Evolutionary conservation across 2,888 invertebrate species (phyloP), one percentile per base, ranked within the genome.

Genomic region (Orchesella flavescens): DNA sequence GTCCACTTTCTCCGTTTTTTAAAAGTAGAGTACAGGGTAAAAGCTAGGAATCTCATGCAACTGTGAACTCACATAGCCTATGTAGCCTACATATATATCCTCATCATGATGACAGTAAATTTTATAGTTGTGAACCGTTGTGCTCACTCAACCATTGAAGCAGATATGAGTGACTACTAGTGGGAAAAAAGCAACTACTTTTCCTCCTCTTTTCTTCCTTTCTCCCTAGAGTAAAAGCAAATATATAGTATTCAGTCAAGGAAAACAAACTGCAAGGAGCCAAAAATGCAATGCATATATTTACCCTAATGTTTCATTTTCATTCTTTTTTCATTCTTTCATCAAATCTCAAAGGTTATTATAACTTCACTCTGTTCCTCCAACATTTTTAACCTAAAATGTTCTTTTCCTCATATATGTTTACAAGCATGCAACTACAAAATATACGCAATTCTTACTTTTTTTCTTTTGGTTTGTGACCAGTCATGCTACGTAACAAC

Each of bases 401-500:
- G 1, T 7, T 7, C 46, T 23, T 61, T 21, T 69, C n/a, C n/a
- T n/a, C n/a, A n/a, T n/a, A n/a, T n/a, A n/a, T n/a, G n/a, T n/a
- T n/a, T n/a, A n/a, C 49, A 15, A 68, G 68, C 68, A 21, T 21
- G 68, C 49, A 34, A 23, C 68, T 68, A 68, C 68, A 68, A 68
- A 68, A 68, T 68, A 68, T 65, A 65, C 65, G 19, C 23, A 68
- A 68, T 46, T 68, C 68, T 68, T 34, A 34, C 34, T 34, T 34
- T 34, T 34, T 34, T 34, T 34, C 57, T 9, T 53, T 57, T 43
- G n/a, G 12, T 61, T 43, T 53, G 24, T 55, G 66, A 76, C 68
- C 76, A 77, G 69, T 77, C 34, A 34, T 34, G 34, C 34, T 65
- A 77, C 17, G 17, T 61, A 69, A 69, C 61, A 69, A 77, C 69